Conservation (phyloP, 2,113 vertebrate genomes). For the Cromileptes altivelis region DNA sequence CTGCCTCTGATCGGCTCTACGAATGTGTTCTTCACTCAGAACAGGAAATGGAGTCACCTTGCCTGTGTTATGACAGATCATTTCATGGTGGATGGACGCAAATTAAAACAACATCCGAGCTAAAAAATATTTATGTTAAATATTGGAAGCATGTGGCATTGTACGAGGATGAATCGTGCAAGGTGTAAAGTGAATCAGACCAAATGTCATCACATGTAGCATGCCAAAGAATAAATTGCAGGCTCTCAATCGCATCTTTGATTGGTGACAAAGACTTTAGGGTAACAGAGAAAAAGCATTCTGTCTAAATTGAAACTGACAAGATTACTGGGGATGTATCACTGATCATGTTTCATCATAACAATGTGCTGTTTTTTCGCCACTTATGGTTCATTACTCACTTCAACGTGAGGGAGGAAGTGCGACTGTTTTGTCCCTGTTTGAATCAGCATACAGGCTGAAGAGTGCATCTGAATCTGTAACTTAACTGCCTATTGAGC, state of each 20-base stretch:
- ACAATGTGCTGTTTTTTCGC: not conserved
- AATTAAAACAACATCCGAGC: not conserved
- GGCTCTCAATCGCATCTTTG: not conserved
- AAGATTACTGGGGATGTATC: constrained; percentile 1
- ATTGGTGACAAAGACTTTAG: constrained; percentile 23
- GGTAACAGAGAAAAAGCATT: not conserved
- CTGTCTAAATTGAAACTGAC: constrained; percentile 10
- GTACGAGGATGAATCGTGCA: not conserved
- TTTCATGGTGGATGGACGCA: constrained; percentile 16
- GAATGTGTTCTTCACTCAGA: not conserved
- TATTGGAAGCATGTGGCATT: not conserved
- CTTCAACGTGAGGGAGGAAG: not conserved
- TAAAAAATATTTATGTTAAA: not conserved
- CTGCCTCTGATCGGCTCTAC: not conserved
- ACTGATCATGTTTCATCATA: not conserved
- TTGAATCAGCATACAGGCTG: not conserved
- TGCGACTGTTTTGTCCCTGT: not conserved
- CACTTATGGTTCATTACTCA: not conserved
- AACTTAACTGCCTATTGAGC: not conserved
- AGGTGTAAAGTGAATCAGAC: not conserved
- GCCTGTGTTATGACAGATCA: not conserved
- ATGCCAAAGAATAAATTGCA: too few relatives aligned
- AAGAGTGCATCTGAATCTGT: not conserved
- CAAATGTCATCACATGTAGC: not conserved
- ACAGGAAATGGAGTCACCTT: not conserved